These are phyloP conservation scores for Acleris cristana DNA, from an alignment of 2,888 invertebrate species.

Conservation along the genomic window DNA sequence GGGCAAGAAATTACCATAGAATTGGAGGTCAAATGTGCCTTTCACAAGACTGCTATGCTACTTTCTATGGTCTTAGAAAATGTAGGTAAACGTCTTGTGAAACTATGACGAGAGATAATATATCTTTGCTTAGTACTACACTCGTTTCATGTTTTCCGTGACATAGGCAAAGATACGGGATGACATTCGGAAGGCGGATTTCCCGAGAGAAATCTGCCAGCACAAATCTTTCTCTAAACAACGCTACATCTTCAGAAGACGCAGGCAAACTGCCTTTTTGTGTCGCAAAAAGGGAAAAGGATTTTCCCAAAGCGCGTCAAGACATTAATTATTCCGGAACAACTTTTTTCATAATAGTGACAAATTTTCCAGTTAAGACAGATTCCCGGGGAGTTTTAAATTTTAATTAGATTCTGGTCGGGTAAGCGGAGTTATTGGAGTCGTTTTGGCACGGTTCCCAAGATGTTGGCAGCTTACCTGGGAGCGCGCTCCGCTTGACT, in stretches of 20 bases:
- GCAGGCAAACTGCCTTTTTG: slow-evolving; percentile 3
- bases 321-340: slow-evolving; percentile 21
- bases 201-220: slow-evolving; percentile 33
- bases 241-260: slow-evolving; percentile 17
- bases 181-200: slow-evolving; percentile 26
- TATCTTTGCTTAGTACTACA: slow-evolving; percentile 1
- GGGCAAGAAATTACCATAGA: too few relatives aligned
- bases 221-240: slow-evolving; percentile 33
- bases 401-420: slow-evolving; percentile 28
- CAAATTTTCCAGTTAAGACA: slow-evolving; percentile 15
- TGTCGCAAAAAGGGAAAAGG: slow-evolving; percentile 18
- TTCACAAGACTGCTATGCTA: neutral
- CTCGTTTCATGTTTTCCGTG: slow-evolving; percentile 24
- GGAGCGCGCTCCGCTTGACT: slow-evolving; percentile 4
- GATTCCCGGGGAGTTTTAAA: slow-evolving; percentile 10
- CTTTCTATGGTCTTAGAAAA: slow-evolving; percentile 8
- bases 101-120: slow-evolving; percentile 12
- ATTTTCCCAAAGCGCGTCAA: slow-evolving; percentile 23
- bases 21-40: too few relatives aligned
- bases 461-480: slow-evolving; percentile 32
- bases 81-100: slow-evolving; percentile 17
- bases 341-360: slow-evolving; percentile 14
- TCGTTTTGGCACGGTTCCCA: slow-evolving; percentile 31
- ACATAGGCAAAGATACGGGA: slow-evolving; percentile 17
- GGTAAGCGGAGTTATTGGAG: slow-evolving; percentile 19